Conservation (phyloP, 2,797 vertebrate species). For the Pachyuromys duprasi region DNA sequence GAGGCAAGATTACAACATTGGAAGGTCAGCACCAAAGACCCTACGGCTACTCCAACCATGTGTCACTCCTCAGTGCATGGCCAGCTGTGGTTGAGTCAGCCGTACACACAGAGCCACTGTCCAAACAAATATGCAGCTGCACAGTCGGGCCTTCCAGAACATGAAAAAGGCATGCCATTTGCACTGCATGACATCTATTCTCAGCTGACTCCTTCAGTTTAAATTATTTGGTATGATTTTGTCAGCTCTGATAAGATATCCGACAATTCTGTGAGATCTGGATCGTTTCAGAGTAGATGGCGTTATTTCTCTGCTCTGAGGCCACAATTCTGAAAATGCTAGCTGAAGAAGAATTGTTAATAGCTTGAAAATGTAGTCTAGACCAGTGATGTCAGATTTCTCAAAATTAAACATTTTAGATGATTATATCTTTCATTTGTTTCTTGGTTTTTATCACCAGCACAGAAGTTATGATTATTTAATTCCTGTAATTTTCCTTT, state of each 20-base stretch:
- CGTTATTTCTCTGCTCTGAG: slow-evolving; percentile 3
- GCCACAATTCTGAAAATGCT: background rate
- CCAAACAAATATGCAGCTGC: background rate
- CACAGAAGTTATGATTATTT: slow-evolving; percentile 51
- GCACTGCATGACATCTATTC: background rate
- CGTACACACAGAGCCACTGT: too few species aligned
- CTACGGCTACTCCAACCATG: background rate
- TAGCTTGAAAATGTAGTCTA: slow-evolving; percentile 55
- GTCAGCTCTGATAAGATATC: slow-evolving; percentile 6
- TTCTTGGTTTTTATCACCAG: slow-evolving; percentile 41
- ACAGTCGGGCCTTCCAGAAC: background rate
- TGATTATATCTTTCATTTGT: slow-evolving; percentile 46
- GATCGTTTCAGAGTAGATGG: background rate
- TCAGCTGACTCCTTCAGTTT: background rate
- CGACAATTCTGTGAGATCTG: slow-evolving; percentile 10
- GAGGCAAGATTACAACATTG: background rate
- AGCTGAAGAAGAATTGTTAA: background rate
- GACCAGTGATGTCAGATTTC: slow-evolving; percentile 13
- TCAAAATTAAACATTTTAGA: slow-evolving; percentile 56
- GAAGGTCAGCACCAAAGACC: background rate
- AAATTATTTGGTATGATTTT: slow-evolving; percentile 7
- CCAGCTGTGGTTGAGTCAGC: background rate
- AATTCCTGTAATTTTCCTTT: slow-evolving; percentile 67
- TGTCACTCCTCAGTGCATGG: background rate
- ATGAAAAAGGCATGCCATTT: background rate